Evolutionary conservation across 2,113 vertebrate species (phyloP).

Genomic region (Bambusicola thoracicus): DNA sequence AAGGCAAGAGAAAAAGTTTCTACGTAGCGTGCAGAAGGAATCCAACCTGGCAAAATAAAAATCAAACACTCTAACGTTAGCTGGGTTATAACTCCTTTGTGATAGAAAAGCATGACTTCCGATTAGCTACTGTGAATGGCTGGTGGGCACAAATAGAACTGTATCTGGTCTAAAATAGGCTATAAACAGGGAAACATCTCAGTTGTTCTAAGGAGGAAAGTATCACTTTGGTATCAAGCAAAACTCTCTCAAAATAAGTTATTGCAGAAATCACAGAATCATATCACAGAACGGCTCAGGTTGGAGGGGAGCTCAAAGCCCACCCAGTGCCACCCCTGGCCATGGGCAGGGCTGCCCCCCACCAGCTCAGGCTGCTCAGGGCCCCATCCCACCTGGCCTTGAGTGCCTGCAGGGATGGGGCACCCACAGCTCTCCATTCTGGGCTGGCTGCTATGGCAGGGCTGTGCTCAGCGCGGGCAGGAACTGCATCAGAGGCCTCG

Average conservation of each 20-base stretch:
- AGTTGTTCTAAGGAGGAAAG: neutral
- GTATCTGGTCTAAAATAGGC: conserved; percentile 35
- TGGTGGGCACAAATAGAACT: conserved; percentile 37
- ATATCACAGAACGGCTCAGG: too few species aligned
- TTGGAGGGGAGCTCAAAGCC: too few species aligned
- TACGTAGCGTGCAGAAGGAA: neutral
- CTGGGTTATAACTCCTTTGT: conserved; percentile 8
- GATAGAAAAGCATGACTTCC: conserved; percentile 38
- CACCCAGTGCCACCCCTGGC: too few species aligned
- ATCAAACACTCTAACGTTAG: neutral
- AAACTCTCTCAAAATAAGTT: neutral
- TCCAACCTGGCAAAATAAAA: conserved; percentile 3
- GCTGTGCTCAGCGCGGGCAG: neutral
- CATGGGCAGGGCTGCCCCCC: too few species aligned
- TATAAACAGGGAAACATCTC: neutral
- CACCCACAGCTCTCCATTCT: too few species aligned
- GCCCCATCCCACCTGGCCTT: too few species aligned
- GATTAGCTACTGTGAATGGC: conserved; percentile 16
- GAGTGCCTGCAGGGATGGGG: too few species aligned
- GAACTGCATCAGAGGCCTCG: neutral
- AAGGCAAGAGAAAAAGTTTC: neutral
- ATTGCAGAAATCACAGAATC: neutral
- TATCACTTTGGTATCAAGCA: neutral
- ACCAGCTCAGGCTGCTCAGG: too few species aligned
- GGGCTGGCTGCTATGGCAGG: too few species aligned